Evolutionary conservation across 2,888 invertebrate species (phyloP), one percentile per base, ranked within the genome.

Genomic region (Leptinotarsa peninsularis): DNA sequence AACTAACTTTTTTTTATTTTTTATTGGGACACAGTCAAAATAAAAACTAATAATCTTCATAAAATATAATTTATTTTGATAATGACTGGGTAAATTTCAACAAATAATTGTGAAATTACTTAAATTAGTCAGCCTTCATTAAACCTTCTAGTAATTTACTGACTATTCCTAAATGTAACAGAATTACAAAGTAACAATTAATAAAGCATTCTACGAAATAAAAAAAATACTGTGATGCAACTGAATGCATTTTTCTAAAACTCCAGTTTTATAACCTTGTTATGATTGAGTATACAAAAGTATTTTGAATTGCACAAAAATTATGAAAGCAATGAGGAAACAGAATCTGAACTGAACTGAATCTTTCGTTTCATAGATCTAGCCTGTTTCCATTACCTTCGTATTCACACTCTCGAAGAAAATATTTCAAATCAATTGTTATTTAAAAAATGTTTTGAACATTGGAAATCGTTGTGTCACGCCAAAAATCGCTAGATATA

Each of bases 21-120:
- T 52, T 15, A 52, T 17, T 52, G n/a, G 17, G 52, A n/a, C 17
- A 52, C 0, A 52, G 17, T 52, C 1, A n/a, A 52, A 52, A 52
- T n/a, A 63, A 43, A 43, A 18, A 33, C 17, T 7, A 33, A 43
- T n/a, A 63, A 63, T 63, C 7, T 63, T 10, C 63, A 63, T 43
- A 63, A 63, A 63, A 63, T 63, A 63, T 63, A 63, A 17, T 63
- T 63, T n/a, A 63, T 33, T 63, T 63, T n/a, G 33, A 18, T 43
- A 63, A 63, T 13, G 7, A 63, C 63, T 63, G 63, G 21, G 18
- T 63, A 63, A 63, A 63, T 63, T 63, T 63, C 63, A 63, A 63
- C 27, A 27, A 21, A 33, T 18, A 63, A 27, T 15, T 15, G 10
- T 33, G 17, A 27, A 4, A 27, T 63, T 10, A 43, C 63, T 63